Evolutionary conservation across 1,140 invertebrate species (phyloP), one percentile per base, ranked within the genome.

Genomic region (Eumeta japonica): DNA sequence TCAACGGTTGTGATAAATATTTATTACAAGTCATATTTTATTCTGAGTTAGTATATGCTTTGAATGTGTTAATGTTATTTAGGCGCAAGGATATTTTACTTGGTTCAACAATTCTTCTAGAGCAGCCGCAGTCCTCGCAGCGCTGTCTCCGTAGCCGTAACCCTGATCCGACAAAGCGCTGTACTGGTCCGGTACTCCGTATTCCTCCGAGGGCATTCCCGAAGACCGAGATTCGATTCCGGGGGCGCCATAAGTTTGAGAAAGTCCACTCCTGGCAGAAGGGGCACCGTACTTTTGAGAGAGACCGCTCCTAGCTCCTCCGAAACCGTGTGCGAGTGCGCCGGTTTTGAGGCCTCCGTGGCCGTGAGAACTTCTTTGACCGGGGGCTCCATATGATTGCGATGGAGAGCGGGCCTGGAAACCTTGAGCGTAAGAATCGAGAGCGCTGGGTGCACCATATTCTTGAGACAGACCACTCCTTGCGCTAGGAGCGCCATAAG

Each of bases 131-230:
- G n/a, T n/a, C 24, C 57, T 62, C 5, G 61, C 57, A n/a, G n/a
- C n/a, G n/a, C n/a, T n/a, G n/a, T n/a, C n/a, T n/a, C n/a, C n/a
- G 34, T 65, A 61, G 3, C 42, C 48, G 36, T 65, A 62, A 0
- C 65, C 50, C 11, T 58, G 47, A 40, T 31, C 37, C 13, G 41
- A 39, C 15, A 45, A 34, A 1, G 45, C 28, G 27, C 37, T 39
- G 40, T 53, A 51, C 14, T 55, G 47, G 9, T 52, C 51, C 1
- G 58, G 55, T 0, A 45, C 50, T 13, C 55, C 55, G 32, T 61
- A 58, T 10, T 55, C 33, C 27, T 70, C 45, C 2, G 74, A 74
- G 0, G 71, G 65, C 67, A 63, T 68, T 42, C 28, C n/a, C 11
- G 2, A 13, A 24, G 19, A 27, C 3, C 16, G 31, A 13, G 15